phyloP scores from a whole-genome alignment of 2,797 vertebrate genomes.

The Danio choprae region DNA sequence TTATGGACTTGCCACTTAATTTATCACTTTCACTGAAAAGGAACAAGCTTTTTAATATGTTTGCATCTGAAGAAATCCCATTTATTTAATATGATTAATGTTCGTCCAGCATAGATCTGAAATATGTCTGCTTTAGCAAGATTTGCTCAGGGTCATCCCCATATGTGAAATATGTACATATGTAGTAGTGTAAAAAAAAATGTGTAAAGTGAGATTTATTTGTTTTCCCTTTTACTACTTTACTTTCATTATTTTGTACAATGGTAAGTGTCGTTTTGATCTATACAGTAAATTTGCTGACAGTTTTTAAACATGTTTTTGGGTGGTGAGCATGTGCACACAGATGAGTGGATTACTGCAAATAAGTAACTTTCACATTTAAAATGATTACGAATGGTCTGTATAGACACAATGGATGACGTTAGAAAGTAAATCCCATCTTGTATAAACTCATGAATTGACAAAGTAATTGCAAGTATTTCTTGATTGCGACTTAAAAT shows the following conservation, averaged over 20 bases:
- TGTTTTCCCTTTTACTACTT: slow-evolving; percentile 28
- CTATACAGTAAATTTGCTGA: slow-evolving; percentile 34
- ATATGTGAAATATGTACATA: slow-evolving; percentile 22
- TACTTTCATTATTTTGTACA: slow-evolving; percentile 46
- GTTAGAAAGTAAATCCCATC: neutral
- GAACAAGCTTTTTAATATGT: slow-evolving; percentile 3
- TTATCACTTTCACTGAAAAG: neutral
- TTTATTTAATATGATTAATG: slow-evolving; percentile 12
- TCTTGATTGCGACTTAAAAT: slow-evolving; percentile 34
- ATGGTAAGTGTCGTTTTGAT: slow-evolving; percentile 64
- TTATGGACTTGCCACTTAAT: neutral
- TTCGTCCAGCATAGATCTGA: slow-evolving; percentile 7
- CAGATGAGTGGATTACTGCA: slow-evolving; percentile 26
- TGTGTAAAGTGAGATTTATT: slow-evolving; percentile 43
- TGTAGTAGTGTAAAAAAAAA: slow-evolving; percentile 49
- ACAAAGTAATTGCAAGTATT: slow-evolving; percentile 44
- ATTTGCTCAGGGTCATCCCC: slow-evolving; percentile 6
- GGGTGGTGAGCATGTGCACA: slow-evolving; percentile 12
- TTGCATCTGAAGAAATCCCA: neutral
- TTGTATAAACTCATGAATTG: neutral
- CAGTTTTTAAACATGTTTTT: slow-evolving; percentile 36
- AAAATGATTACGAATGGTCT: neutral
- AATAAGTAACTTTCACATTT: slow-evolving; percentile 58
- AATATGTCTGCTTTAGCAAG: neutral
- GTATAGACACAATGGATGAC: neutral